A percentile compares a stretch with the other conserved stretches of the same genome.
These are phyloP conservation scores for Grallaria varia DNA, from an alignment of 2,113 vertebrate genomes.

Conservation along the genomic window DNA sequence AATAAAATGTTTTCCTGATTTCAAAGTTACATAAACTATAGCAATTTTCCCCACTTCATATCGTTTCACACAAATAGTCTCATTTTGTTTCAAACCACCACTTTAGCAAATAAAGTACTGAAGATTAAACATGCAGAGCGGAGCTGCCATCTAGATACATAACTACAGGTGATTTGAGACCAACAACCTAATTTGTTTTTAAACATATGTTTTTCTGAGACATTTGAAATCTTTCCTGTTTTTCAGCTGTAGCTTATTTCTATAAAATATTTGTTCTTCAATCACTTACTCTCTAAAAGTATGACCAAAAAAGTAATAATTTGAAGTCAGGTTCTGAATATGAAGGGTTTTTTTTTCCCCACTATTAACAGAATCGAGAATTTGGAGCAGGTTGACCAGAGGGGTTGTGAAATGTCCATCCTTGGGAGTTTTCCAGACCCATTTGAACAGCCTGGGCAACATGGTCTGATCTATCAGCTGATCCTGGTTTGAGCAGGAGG, in stretches of 20 bases:
- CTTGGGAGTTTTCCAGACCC: not conserved
- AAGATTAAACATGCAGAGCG: not conserved
- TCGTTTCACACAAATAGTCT: not conserved
- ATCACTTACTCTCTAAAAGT: not conserved
- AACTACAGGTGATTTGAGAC: not conserved
- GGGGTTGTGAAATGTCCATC: not conserved
- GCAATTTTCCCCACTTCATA: rapidly evolving
- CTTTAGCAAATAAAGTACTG: not conserved
- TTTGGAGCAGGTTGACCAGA: not conserved
- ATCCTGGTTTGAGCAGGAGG: not conserved
- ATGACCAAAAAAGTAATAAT: not conserved
- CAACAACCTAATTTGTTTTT: not conserved
- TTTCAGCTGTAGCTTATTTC: not conserved
- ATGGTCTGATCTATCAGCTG: not conserved
- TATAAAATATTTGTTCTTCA: not conserved
- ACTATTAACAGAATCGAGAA: not conserved
- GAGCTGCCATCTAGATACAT: not conserved
- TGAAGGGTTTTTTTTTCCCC: not conserved
- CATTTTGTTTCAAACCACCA: not conserved
- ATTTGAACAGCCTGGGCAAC: not conserved
- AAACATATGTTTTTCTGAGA: not conserved
- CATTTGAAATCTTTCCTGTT: not conserved
- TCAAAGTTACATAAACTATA: not conserved
- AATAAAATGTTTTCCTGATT: not conserved
- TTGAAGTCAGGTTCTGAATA: not conserved